Percentiles rank a stretch among this genome's conserved stretches.
Evolutionary conservation across 2,113 vertebrate genomes (phyloP).

Genomic region (Mesitornis unicolor): DNA sequence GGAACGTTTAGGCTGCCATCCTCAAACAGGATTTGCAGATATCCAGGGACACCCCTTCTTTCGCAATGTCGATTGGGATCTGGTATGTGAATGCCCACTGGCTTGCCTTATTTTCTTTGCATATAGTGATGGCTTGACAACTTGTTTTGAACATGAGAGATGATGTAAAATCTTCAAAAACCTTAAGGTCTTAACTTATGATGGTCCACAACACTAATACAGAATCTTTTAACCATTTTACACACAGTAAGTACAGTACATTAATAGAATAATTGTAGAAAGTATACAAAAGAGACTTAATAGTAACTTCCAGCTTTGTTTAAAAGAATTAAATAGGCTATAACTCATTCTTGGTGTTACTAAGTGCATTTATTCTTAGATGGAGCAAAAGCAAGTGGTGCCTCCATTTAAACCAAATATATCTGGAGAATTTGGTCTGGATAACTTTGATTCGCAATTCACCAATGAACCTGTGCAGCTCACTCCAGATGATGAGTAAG

Average conservation of each 20-base stretch:
- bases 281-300: not conserved
- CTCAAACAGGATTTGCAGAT: slow-evolving; percentile 97
- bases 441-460: slow-evolving; percentile 98
- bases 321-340: not conserved
- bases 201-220: not conserved
- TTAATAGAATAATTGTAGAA: not conserved
- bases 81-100: slow-evolving; percentile 78
- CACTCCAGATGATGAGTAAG: slow-evolving; percentile 98
- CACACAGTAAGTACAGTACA: not conserved
- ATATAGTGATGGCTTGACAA: not conserved
- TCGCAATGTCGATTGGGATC: slow-evolving; percentile 96
- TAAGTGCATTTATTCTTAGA: slow-evolving; percentile 75
- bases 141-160: not conserved
- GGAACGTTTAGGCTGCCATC: slow-evolving; percentile 96
- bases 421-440: slow-evolving; percentile 96
- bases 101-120: not conserved
- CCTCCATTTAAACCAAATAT: slow-evolving; percentile 99
- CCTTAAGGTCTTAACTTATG: not conserved
- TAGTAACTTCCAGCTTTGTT: not conserved
- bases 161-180: not conserved
- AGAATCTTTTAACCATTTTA: not conserved
- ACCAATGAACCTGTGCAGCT: slow-evolving; percentile 98
- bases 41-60: slow-evolving; percentile 97
- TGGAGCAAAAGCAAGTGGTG: slow-evolving; percentile 98
- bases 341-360: not conserved